A percentile compares a stretch with the other conserved stretches of the same genome.
Conservation (phyloP, 2,113 vertebrate genomes). For the Fulmarus glacialis region DNA sequence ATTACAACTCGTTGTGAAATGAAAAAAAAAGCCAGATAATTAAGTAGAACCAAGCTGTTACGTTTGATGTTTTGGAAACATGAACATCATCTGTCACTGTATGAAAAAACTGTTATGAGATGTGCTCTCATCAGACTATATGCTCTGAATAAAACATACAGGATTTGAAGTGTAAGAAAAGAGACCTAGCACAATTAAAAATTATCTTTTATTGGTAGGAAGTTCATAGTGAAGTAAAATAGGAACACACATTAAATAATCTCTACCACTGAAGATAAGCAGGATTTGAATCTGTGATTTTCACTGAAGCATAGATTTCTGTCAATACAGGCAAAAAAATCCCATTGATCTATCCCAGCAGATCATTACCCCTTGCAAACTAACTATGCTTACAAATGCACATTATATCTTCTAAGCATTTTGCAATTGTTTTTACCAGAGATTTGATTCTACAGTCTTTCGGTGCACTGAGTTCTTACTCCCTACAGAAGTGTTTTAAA, state of each 20-base stretch:
- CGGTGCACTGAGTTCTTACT: background rate
- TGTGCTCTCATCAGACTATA: background rate
- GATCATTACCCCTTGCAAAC: background rate
- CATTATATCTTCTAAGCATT: background rate
- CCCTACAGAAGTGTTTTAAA: background rate
- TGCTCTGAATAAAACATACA: background rate
- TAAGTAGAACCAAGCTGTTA: conserved; percentile 24
- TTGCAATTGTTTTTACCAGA: background rate
- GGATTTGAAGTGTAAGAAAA: background rate
- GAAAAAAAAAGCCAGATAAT: background rate
- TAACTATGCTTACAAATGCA: background rate
- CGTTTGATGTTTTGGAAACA: background rate
- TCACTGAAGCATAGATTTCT: background rate
- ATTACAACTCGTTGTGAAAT: background rate
- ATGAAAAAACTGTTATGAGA: background rate
- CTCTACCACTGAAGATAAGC: background rate
- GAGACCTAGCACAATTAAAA: background rate
- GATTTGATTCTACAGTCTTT: background rate
- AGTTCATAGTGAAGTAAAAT: background rate
- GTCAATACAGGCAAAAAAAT: background rate
- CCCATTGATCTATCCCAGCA: background rate
- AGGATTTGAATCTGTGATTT: background rate
- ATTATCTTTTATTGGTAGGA: background rate
- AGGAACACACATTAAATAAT: background rate
- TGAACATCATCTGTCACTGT: conserved; percentile 39